A percentile compares a stretch with the other conserved stretches of the same genome.
Conservation (phyloP, 2,797 vertebrate species). For the Thripadectes ignobilis region DNA sequence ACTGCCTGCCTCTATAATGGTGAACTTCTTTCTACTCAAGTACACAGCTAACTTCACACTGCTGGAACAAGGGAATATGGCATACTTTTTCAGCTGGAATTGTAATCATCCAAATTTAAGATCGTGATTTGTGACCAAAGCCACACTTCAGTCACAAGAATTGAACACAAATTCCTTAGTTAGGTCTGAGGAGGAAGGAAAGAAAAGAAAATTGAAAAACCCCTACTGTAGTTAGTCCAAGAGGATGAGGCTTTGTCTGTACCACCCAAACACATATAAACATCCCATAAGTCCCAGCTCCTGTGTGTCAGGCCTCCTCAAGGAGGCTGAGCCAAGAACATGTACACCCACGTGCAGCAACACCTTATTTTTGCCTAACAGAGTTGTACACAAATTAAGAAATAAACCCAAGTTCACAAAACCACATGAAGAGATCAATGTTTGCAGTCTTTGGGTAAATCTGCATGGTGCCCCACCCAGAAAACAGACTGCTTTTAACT, state of each 20-base stretch:
- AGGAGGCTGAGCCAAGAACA: constrained; percentile 24
- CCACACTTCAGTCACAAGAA: neutral
- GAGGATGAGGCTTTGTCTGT: neutral
- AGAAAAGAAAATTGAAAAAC: neutral
- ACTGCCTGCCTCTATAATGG: neutral
- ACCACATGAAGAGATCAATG: constrained; percentile 1
- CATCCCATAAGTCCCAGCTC: neutral
- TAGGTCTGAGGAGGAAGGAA: fast-evolving
- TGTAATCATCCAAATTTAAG: neutral
- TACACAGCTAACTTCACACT: neutral
- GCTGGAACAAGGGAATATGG: neutral
- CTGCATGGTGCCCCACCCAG: neutral
- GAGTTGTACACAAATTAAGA: constrained; percentile 12
- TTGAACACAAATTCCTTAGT: neutral
- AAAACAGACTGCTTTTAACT: neutral
- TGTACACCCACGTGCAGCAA: neutral
- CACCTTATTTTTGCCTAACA: neutral
- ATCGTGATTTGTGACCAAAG: neutral
- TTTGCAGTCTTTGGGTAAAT: neutral
- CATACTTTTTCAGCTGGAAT: neutral
- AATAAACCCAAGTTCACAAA: constrained; percentile 38
- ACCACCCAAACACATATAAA: neutral
- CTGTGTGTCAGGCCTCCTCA: neutral
- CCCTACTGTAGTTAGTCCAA: neutral
- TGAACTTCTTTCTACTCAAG: neutral